Base-by-base conservation (phyloP, 2,888 invertebrate genomes). In the Cerastis rubricosa region DNA sequence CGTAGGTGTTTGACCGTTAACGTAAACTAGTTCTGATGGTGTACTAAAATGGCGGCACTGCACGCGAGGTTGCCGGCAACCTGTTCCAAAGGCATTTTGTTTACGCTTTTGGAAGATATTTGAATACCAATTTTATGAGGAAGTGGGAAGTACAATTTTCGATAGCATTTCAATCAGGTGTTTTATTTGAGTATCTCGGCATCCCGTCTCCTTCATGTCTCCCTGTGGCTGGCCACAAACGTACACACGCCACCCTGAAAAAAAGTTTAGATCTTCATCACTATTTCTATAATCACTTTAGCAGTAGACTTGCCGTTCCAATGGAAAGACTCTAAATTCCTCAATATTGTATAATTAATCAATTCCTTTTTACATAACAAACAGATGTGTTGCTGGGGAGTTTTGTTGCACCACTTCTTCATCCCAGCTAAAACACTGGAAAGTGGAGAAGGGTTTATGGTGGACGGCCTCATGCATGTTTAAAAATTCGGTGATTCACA, bases 1-100 rank as follows among this genome's bases (percentile, higher is more conserved):
- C 74, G 86, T 87, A 80, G 87, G 88, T 59, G 85, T 80, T 43
- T 40, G 61, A 64, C 88, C 79, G 86, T 87, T 86, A 86, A 75
- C 81, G 67, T 47, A 79, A 86, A 88, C 87, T 81, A 86, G 87
- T 87, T 88, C 25, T 57, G 86, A 80, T 76, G 40, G 68, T 76
- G 25, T 71, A 79, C 68, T 72, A 79, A 75, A 78, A 77, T 70
- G 61, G 73, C 68, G 71, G 25, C 54, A 63, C 63, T 59, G 35
- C 61, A 65, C 61, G 49, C 72, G 54, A 25, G 59, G 22, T 67
- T 71, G 29, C 22, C 25, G 11, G 64, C 61, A 85, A 87, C 87
- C 78, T 84, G 86, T 87, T 82, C 35, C 2, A 0, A 35, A 57
- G 45, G 43, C 12, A 54, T 71, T 73, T 64, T 74, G 74, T 81